phyloP scores from a whole-genome alignment of 1,140 invertebrate genomes.

The Tetragnatha versicolor region DNA sequence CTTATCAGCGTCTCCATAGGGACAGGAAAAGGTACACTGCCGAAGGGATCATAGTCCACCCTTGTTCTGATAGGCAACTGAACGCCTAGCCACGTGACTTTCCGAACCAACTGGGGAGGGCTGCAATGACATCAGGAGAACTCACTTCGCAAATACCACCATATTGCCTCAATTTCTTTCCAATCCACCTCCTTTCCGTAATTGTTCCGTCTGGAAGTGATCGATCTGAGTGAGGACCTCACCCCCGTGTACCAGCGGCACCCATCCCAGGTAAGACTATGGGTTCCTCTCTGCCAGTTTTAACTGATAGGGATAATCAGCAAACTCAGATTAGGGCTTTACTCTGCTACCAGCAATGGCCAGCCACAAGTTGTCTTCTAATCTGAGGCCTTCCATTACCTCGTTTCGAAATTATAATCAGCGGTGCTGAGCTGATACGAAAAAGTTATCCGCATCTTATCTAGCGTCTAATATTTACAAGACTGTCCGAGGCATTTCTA shows the following conservation, averaged over 20 bases:
- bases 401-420: slow-evolving; percentile 54
- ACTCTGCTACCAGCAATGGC: slow-evolving; percentile 24
- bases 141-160: slow-evolving; percentile 27
- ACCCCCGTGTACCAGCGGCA: neutral
- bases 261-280: slow-evolving; percentile 11
- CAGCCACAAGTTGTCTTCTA: slow-evolving; percentile 36
- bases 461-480: slow-evolving; percentile 54
- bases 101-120: slow-evolving; percentile 35
- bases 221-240: neutral
- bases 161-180: slow-evolving; percentile 35
- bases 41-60: slow-evolving; percentile 38
- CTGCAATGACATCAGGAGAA: slow-evolving; percentile 34
- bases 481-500: slow-evolving; percentile 34
- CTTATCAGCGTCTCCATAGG: slow-evolving; percentile 49
- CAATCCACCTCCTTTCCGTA: slow-evolving; percentile 12
- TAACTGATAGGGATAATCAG: slow-evolving; percentile 50
- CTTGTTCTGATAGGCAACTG: slow-evolving; percentile 44
- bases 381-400: slow-evolving; percentile 42
- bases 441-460: slow-evolving; percentile 53
- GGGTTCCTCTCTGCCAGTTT: neutral
- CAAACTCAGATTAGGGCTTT: slow-evolving; percentile 30
- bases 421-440: slow-evolving; percentile 46
- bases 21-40: neutral
- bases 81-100: slow-evolving; percentile 10
- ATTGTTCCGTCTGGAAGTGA: neutral